A percentile compares a stretch with the other conserved stretches of the same genome.
Evolutionary conservation across 2,797 vertebrate genomes (phyloP).

Genomic region (Numenius phaeopus): DNA sequence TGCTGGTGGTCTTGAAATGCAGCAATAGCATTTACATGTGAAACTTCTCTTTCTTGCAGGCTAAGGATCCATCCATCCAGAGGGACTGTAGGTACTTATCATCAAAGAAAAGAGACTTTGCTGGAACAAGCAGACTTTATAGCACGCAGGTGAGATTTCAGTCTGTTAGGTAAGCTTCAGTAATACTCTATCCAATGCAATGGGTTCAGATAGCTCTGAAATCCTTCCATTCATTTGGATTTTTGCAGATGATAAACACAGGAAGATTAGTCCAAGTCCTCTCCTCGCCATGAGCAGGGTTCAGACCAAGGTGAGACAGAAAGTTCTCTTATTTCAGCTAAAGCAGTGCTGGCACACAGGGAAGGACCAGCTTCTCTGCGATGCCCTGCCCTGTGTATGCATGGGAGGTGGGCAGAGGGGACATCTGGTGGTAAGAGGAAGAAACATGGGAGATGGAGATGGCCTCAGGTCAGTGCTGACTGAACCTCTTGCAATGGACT

Average conservation of each 20-base stretch:
- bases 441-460: not conserved
- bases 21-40: not conserved
- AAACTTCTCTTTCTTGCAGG: not conserved
- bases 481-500: not conserved
- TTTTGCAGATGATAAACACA: not conserved
- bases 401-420: accelerated
- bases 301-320: not conserved
- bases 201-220: not conserved
- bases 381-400: accelerated
- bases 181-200: not conserved
- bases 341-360: not conserved
- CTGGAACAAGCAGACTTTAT: not conserved
- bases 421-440: not conserved
- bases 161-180: not conserved
- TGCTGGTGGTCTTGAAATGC: not conserved
- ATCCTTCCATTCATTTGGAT: not conserved
- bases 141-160: not conserved
- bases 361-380: not conserved
- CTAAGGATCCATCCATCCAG: not conserved
- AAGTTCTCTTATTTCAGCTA: not conserved
- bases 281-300: not conserved
- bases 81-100: not conserved
- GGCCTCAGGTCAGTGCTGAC: not conserved
- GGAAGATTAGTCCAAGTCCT: not conserved
- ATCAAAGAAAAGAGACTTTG: not conserved